Evolutionary conservation across 2,797 vertebrate genomes (phyloP).

Genomic region (Sphaeramia orbicularis): DNA sequence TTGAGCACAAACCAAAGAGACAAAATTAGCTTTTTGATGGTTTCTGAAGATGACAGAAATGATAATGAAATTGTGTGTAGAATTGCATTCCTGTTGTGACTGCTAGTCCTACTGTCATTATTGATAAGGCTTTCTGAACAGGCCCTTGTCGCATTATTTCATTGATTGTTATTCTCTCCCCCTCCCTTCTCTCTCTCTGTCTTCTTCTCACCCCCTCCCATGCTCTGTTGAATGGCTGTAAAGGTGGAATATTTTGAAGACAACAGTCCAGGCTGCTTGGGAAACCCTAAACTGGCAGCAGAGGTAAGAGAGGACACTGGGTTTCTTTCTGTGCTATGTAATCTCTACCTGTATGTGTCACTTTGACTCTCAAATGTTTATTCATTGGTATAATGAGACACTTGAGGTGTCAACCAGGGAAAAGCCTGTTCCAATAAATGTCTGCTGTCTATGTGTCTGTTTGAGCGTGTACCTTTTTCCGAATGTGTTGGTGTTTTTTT

Average conservation of each 20-base stretch:
- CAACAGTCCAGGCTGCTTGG: conserved; percentile 64
- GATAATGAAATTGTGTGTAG: conserved; percentile 9
- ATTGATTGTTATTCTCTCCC: conserved; percentile 80
- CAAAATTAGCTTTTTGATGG: conserved; percentile 33
- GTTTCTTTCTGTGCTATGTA: conserved; percentile 16
- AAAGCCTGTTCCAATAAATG: not conserved
- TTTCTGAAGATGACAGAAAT: conserved; percentile 27
- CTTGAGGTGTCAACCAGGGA: conserved; percentile 10
- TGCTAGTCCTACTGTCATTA: conserved; percentile 35
- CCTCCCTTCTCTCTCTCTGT: conserved; percentile 49
- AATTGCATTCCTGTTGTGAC: conserved; percentile 8
- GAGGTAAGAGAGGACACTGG: conserved; percentile 81
- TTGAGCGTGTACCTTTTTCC: not conserved
- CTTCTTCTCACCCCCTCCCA: conserved; percentile 28
- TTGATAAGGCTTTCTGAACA: conserved; percentile 50
- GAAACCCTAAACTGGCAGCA: conserved; percentile 73
- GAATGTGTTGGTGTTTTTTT: conserved; percentile 5
- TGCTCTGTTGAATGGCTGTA: conserved; percentile 52
- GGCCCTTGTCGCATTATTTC: conserved; percentile 83
- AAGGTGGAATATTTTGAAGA: conserved; percentile 85
- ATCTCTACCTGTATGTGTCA: conserved; percentile 21
- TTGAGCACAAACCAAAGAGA: conserved; percentile 58
- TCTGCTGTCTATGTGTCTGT: conserved; percentile 6
- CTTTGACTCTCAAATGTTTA: conserved; percentile 35
- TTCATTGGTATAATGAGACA: conserved; percentile 4